A percentile compares a stretch with the other conserved stretches of the same genome.
phyloP scores from a whole-genome alignment of 2,797 vertebrate species.

The Sitta carolinensis region DNA sequence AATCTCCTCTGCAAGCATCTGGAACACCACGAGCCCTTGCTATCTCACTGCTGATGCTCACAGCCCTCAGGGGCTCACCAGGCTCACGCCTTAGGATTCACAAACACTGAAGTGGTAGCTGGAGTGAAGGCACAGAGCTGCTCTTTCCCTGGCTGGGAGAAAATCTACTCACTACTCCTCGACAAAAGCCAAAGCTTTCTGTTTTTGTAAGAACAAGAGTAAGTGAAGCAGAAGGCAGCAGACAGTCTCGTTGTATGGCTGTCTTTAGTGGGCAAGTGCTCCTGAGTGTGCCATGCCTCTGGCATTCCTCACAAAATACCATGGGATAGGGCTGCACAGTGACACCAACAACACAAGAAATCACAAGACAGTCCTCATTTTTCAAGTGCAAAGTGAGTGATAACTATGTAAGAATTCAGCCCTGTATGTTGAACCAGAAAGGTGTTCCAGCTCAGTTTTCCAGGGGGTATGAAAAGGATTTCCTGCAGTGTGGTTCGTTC shows the following conservation, averaged over 20 bases:
- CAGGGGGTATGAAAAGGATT: constrained; percentile 60
- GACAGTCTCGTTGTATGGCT: neutral
- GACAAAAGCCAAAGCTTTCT: neutral
- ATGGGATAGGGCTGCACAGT: neutral
- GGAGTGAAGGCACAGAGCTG: neutral
- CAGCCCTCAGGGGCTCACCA: neutral
- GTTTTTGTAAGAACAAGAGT: constrained; percentile 22
- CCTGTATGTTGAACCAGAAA: neutral
- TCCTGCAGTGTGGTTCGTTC: constrained; percentile 37
- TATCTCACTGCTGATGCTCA: neutral
- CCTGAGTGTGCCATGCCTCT: neutral
- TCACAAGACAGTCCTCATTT: constrained; percentile 41
- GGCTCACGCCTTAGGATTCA: neutral
- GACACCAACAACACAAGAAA: neutral
- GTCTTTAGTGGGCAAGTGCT: neutral
- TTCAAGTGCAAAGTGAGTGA: constrained; percentile 59
- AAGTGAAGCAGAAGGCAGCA: neutral
- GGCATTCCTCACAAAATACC: constrained; percentile 8
- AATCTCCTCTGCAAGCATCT: neutral
- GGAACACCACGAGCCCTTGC: neutral
- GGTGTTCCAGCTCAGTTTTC: constrained; percentile 45
- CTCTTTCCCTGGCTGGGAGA: neutral
- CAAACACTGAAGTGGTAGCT: neutral
- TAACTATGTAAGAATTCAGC: constrained; percentile 43
- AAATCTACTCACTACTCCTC: neutral